Percentiles rank a stretch among this genome's conserved stretches.
phyloP scores from a whole-genome alignment of 2,113 vertebrate genomes.

The Cairina moschata region DNA sequence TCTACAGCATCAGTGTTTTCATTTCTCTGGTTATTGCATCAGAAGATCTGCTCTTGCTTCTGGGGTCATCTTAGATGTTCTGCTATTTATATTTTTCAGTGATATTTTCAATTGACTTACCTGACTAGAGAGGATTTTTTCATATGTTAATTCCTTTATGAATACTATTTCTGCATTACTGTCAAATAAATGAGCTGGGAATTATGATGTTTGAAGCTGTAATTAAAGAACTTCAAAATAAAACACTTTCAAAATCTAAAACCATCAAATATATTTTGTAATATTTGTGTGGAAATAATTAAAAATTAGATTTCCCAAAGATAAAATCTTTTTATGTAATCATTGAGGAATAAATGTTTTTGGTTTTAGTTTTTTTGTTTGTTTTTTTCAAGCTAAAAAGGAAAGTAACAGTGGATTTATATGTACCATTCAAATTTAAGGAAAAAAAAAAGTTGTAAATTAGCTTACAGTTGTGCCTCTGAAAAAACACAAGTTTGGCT shows the following conservation, averaged over 20 bases:
- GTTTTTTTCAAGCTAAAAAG: not conserved
- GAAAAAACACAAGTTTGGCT: not conserved
- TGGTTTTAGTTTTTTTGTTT: not conserved
- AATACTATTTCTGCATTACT: not conserved
- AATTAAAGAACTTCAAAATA: not conserved
- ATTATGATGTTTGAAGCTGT: not conserved
- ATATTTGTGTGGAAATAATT: not conserved
- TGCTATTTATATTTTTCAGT: not conserved
- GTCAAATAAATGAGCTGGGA: not conserved
- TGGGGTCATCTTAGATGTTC: not conserved
- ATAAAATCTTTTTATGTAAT: not conserved
- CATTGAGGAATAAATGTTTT: not conserved
- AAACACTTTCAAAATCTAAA: not conserved
- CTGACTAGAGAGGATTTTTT: not conserved
- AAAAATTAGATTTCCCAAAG: not conserved
- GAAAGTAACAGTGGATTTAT: not conserved
- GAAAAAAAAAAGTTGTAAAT: not conserved
- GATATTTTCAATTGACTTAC: not conserved
- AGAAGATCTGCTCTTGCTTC: not conserved
- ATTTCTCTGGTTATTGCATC: not conserved
- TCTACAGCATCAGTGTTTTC: not conserved
- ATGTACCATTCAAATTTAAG: not conserved
- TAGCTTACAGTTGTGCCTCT: not conserved
- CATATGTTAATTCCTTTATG: not conserved
- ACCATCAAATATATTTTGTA: not conserved